Percentiles rank a stretch among this genome's conserved stretches.
Evolutionary conservation across 2,888 invertebrate species (phyloP).

Genomic region (Cheilosia scutellata): DNA sequence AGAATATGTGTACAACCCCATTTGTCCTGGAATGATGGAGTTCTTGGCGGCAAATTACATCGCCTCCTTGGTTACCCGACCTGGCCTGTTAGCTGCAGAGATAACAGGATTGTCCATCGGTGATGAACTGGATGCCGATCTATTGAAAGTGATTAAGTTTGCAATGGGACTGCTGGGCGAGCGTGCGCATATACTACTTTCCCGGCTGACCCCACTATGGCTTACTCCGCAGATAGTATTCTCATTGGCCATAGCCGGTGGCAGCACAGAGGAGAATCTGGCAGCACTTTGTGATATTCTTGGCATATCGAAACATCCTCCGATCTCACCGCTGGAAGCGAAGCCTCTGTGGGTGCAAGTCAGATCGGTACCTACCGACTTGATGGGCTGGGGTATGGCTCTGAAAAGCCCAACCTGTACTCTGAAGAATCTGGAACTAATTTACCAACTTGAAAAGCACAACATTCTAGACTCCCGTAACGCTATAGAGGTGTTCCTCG

Average conservation of each 20-base stretch:
- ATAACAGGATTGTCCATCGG: constrained; percentile 81
- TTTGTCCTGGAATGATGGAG: constrained; percentile 85
- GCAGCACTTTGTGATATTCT: constrained; percentile 85
- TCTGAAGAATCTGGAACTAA: constrained; percentile 85
- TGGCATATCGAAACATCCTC: constrained; percentile 84
- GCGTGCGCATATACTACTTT: constrained; percentile 85
- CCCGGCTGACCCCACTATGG: constrained; percentile 85
- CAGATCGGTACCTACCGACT: constrained; percentile 84
- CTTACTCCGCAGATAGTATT: constrained; percentile 85
- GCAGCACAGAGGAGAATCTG: constrained; percentile 85
- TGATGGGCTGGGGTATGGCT: constrained; percentile 85
- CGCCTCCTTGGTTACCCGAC: constrained; percentile 85
- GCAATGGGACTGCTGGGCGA: constrained; percentile 85
- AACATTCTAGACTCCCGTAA: constrained; percentile 80
- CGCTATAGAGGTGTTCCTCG: constrained; percentile 85
- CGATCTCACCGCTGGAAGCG: constrained; percentile 82
- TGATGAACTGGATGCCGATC: constrained; percentile 84
- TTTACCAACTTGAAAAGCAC: constrained; percentile 85
- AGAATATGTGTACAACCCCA: constrained; percentile 84
- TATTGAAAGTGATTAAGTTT: constrained; percentile 84
- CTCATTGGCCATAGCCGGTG: constrained; percentile 85
- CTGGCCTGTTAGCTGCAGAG: constrained; percentile 85
- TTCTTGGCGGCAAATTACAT: constrained; percentile 86
- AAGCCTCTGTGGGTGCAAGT: constrained; percentile 82
- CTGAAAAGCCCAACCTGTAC: constrained; percentile 84